Evolutionary conservation across 2,797 vertebrate genomes (phyloP).

Genomic region (Pipistrellus pygmaeus): DNA sequence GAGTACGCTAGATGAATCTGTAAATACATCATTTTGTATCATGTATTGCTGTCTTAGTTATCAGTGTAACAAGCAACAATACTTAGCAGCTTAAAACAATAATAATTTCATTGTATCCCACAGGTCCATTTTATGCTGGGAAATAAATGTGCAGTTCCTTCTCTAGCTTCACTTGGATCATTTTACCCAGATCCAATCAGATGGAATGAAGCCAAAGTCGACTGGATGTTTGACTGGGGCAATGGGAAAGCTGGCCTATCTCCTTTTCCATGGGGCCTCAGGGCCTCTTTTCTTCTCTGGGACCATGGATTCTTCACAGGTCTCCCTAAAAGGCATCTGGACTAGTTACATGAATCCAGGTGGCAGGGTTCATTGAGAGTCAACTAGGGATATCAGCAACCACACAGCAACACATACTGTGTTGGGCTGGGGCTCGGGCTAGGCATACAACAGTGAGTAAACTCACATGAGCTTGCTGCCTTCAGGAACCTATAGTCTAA

Average conservation of each 20-base stretch:
- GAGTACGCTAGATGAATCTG: background rate
- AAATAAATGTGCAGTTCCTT: background rate
- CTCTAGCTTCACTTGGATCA: background rate
- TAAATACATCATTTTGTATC: background rate
- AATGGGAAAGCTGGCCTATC: background rate
- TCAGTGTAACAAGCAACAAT: background rate
- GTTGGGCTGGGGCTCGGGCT: too few relatives aligned
- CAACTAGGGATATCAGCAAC: background rate
- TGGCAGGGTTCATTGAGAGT: background rate
- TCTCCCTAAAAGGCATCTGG: background rate
- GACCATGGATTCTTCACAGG: background rate
- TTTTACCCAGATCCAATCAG: background rate
- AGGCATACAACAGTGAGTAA: background rate
- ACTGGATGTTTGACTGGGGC: background rate
- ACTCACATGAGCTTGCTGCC: background rate
- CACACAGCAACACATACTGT: fast-evolving
- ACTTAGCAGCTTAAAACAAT: background rate
- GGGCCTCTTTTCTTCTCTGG: background rate
- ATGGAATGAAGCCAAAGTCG: background rate
- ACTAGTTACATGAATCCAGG: background rate
- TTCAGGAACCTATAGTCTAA: background rate
- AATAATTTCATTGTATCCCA: background rate
- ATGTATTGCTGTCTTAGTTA: background rate
- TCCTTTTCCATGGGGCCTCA: background rate
- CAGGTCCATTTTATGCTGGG: background rate